Percentiles rank a stretch among this genome's conserved stretches.
Evolutionary conservation across 1,140 invertebrate species (phyloP).

Genomic region (Galleria mellonella): DNA sequence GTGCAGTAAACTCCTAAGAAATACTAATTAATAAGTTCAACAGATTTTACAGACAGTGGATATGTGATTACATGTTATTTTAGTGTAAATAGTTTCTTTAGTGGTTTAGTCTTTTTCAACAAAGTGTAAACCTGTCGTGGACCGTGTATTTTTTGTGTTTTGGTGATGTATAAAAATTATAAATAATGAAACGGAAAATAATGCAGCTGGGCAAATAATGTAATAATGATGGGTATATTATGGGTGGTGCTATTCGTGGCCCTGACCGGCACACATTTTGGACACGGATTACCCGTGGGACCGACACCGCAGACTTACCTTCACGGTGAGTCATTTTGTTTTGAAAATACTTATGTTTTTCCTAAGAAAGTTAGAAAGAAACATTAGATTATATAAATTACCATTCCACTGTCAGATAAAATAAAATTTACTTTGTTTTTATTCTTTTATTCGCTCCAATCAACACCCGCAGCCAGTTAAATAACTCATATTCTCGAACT

Average conservation of each 20-base stretch:
- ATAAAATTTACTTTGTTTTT: no score
- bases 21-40: slow-evolving; percentile 48
- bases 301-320: slow-evolving; percentile 59
- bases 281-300: slow-evolving; percentile 53
- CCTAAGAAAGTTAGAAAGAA: background rate
- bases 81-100: slow-evolving; percentile 33
- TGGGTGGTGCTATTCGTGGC: slow-evolving; percentile 64
- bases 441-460: no score
- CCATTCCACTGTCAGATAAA: no score
- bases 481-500: no score
- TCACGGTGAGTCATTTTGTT: slow-evolving; percentile 50
- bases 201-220: slow-evolving; percentile 66
- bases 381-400: no score
- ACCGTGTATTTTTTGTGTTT: slow-evolving; percentile 71
- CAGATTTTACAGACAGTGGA: slow-evolving; percentile 34
- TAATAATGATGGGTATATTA: slow-evolving; percentile 62
- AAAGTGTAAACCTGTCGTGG: slow-evolving; percentile 56
- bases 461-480: no score
- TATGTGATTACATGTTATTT: slow-evolving; percentile 44
- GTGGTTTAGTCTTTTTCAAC: slow-evolving; percentile 33
- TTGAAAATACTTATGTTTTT: slow-evolving; percentile 28
- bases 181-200: slow-evolving; percentile 71
- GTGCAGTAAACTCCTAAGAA: slow-evolving; percentile 52
- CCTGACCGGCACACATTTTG: slow-evolving; percentile 44
- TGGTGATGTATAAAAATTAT: slow-evolving; percentile 66